Conservation (phyloP, 1,140 invertebrate species). For the Zophobas morio region DNA sequence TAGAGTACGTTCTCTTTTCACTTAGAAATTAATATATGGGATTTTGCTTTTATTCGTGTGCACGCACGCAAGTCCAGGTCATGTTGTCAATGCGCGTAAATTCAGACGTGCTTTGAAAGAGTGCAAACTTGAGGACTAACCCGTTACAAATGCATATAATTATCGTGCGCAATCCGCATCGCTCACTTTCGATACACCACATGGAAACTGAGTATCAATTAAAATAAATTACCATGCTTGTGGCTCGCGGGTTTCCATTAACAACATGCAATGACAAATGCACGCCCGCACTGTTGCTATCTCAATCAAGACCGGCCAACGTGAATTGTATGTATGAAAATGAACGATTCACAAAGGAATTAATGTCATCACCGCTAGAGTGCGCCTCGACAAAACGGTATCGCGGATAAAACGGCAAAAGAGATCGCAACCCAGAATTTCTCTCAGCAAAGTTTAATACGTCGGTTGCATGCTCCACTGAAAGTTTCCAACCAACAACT, state of each 20-base stretch:
- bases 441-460: constrained; percentile 25
- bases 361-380: constrained; percentile 10
- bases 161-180: too few species aligned
- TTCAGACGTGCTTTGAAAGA: too few species aligned
- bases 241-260: constrained; percentile 17
- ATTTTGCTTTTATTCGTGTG: too few species aligned
- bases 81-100: too few species aligned
- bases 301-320: constrained; percentile 18
- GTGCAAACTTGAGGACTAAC: too few species aligned
- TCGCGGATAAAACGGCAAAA: constrained; percentile 3
- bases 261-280: constrained; percentile 18
- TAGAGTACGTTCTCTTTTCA: too few species aligned
- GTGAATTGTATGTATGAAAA: constrained; percentile 9
- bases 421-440: not conserved
- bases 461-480: constrained; percentile 41
- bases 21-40: too few species aligned
- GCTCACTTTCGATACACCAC: constrained; percentile 16
- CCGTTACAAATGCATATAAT: too few species aligned
- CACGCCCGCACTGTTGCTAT: constrained; percentile 11
- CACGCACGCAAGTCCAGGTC: too few species aligned
- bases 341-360: constrained; percentile 8
- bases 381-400: constrained; percentile 3
- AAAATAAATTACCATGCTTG: constrained; percentile 16
- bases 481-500: constrained; percentile 31
- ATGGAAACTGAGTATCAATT: constrained; percentile 21